Evolutionary conservation across 2,888 invertebrate species (phyloP).

Genomic region (Emmelina monodactyla): DNA sequence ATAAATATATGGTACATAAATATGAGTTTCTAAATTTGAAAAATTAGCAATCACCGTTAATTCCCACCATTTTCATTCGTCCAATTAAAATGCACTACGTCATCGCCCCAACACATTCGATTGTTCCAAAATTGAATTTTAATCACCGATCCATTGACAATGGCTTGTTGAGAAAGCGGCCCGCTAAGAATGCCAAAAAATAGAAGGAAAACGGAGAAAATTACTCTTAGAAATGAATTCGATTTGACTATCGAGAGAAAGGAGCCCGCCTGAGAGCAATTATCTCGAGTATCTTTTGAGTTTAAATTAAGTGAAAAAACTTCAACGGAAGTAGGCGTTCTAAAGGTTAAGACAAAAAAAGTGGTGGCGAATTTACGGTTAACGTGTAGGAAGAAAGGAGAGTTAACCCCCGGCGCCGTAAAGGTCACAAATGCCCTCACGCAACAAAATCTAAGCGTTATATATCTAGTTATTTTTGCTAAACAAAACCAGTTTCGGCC

Average conservation of each 20-base stretch:
- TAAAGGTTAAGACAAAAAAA: conserved; percentile 14
- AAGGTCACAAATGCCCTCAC: conserved; percentile 47
- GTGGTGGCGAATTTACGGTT: too few species aligned
- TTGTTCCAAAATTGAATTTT: conserved; percentile 66
- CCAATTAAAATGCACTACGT: conserved; percentile 63
- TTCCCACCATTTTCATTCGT: conserved; percentile 36
- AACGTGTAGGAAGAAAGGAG: conserved; percentile 28
- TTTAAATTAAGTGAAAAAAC: conserved; percentile 65
- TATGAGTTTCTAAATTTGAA: conserved; percentile 12
- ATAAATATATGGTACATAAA: not conserved
- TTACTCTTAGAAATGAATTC: conserved; percentile 46
- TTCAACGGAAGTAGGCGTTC: conserved; percentile 12
- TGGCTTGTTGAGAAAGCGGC: conserved; percentile 31
- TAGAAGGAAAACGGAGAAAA: conserved; percentile 55
- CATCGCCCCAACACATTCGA: conserved; percentile 47
- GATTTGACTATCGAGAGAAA: conserved; percentile 37
- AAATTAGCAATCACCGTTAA: conserved; percentile 14
- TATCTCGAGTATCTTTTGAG: conserved; percentile 65
- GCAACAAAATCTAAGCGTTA: conserved; percentile 28
- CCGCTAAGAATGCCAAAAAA: conserved; percentile 54
- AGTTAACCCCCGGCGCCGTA: conserved; percentile 26
- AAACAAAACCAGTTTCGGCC: conserved; percentile 48
- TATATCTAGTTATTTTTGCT: conserved; percentile 37
- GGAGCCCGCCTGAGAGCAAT: conserved; percentile 47
- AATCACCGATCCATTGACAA: conserved; percentile 64